Evolutionary conservation across 2,888 invertebrate species (phyloP), one percentile per base, ranked within the genome.

Genomic region (Drosophila recens): DNA sequence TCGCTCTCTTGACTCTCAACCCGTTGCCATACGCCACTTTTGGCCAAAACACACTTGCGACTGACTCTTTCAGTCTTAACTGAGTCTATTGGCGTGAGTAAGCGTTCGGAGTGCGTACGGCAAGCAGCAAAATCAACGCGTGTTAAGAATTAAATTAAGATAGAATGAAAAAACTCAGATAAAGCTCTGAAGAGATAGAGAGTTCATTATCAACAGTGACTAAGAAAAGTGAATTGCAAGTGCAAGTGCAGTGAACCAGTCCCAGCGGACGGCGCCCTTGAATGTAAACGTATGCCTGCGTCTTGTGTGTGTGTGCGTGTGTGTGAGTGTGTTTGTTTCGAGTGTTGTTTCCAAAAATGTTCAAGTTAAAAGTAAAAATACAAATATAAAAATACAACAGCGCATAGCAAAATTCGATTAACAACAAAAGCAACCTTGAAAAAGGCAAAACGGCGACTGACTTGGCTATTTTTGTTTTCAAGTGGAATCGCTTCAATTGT

Each of bases 391-490:
- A 74, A 78, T 72, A 52, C 48, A 62, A 58, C 52, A 49, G 49
- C 27, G 57, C 53, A 52, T 42, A 36, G 72, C 75, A 72, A 79
- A 65, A 82, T 84, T 82, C 88, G 82, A 87, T 87, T 73, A 82
- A 80, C 77, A 84, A 83, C 82, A 84, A 79, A 71, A 74, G 78
- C 84, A 84, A 84, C 88, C 88, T 84, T 84, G 84, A 84, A 87
- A 80, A 74, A 76, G 75, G 82, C 82, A 85, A 62, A 61, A 45
- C 68, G 20, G 36, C 70, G 63, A 53, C 53, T 57, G 77, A 58
- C 56, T 71, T 71, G 66, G 75, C 87, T 81, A 89, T 86, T 86
- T 86, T 68, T 79, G 53, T 56, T 57, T 56, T 58, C 48, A 74
- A 65, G 70, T 85, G 66, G 76, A 79, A 73, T 65, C 67, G 67